Conservation (phyloP, 2,888 invertebrate species). For the Ditylenchus weischeri region DNA sequence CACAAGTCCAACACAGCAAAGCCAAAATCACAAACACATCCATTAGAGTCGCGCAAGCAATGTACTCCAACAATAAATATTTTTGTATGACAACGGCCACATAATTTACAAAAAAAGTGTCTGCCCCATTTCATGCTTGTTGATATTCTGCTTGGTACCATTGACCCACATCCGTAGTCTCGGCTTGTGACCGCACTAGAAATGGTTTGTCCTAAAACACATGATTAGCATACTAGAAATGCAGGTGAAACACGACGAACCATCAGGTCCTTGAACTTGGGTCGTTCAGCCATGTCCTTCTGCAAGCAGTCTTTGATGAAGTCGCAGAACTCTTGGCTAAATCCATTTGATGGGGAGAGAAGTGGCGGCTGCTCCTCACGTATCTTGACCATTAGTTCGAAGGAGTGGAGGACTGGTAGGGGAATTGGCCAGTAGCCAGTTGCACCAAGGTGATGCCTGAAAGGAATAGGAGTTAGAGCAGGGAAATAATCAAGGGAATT, state of each 20-base stretch:
- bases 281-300: slow-evolving; percentile 43
- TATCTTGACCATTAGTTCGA: slow-evolving; percentile 82
- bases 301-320: slow-evolving; percentile 50
- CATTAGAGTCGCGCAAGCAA: too few relatives aligned
- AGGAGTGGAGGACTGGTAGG: slow-evolving; percentile 74
- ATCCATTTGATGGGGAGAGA: slow-evolving; percentile 37
- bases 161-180: background rate
- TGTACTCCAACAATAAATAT: too few relatives aligned
- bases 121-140: background rate
- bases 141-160: slow-evolving; percentile 4
- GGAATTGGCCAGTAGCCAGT: slow-evolving; percentile 91
- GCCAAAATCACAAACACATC: too few relatives aligned
- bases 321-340: slow-evolving; percentile 45
- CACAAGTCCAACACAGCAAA: too few relatives aligned
- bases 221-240: background rate
- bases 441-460: slow-evolving; percentile 68
- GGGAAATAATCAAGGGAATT: too few relatives aligned
- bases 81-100: too few relatives aligned
- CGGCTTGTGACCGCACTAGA: background rate
- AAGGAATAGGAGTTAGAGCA: too few relatives aligned
- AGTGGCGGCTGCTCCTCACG: slow-evolving; percentile 67
- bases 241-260: slow-evolving; percentile 28
- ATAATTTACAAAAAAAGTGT: too few relatives aligned
- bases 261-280: slow-evolving; percentile 51
- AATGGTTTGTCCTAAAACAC: slow-evolving; percentile 5